A percentile compares a stretch with the other conserved stretches of the same genome.
phyloP scores from a whole-genome alignment of 2,888 invertebrate genomes.

The Parochlus steinenii region DNA sequence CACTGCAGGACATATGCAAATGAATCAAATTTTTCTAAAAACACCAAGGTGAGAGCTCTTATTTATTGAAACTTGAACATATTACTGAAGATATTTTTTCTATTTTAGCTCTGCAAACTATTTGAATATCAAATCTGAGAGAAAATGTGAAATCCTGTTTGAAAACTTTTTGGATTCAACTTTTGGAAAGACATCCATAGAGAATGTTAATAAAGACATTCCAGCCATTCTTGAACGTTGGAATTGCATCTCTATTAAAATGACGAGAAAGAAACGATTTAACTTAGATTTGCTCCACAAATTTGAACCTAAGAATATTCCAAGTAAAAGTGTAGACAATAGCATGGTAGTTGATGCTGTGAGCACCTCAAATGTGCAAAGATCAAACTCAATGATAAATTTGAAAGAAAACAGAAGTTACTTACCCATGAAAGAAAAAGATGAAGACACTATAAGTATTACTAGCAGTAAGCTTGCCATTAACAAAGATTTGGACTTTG shows the following conservation, averaged over 20 bases:
- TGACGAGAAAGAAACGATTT: constrained; percentile 16
- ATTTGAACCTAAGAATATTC: constrained; percentile 1
- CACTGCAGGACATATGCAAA: constrained; percentile 48
- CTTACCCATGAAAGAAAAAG: neutral
- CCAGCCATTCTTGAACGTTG: constrained; percentile 17
- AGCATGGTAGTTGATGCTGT: constrained; percentile 2
- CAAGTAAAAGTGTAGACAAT: neutral
- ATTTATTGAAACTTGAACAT: neutral
- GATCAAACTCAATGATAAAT: too few relatives aligned
- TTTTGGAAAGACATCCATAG: constrained; percentile 1
- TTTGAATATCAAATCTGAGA: constrained; percentile 3
- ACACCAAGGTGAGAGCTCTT: constrained; percentile 36
- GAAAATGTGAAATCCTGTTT: constrained; percentile 6
- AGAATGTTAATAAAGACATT: too few relatives aligned
- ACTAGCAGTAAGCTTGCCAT: neutral
- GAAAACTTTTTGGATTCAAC: constrained; percentile 1
- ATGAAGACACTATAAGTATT: constrained; percentile 3
- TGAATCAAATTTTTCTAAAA: constrained; percentile 42
- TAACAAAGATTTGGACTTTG: constrained; percentile 5
- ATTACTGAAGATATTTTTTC: neutral
- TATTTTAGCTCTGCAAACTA: constrained; percentile 7
- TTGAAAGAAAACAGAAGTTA: neutral
- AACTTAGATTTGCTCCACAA: constrained; percentile 12
- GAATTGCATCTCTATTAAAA: constrained; percentile 12
- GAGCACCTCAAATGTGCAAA: too few relatives aligned